Evolutionary conservation across 2,797 vertebrate genomes (phyloP).

Genomic region (Periophthalmus magnuspinnatus): DNA sequence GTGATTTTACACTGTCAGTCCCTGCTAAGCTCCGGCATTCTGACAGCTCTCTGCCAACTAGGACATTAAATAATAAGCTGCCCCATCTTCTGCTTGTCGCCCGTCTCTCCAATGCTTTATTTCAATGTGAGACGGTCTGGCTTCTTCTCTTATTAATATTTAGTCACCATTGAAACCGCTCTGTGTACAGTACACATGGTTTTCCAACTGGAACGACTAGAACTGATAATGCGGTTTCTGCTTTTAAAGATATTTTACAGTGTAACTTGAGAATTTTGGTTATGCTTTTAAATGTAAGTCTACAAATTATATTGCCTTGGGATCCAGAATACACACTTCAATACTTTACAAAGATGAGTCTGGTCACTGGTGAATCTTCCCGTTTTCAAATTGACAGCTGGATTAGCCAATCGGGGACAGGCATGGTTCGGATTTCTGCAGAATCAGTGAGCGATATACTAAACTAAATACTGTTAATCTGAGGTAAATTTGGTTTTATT

Average conservation of each 20-base stretch:
- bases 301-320: no score
- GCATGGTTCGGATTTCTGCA: no score
- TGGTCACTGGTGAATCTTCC: no score
- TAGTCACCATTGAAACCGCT: constrained; percentile 56
- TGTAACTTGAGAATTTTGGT: not conserved
- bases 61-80: constrained; percentile 72
- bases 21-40: constrained; percentile 50
- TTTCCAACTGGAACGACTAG: not conserved
- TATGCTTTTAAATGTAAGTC: no score
- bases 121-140: constrained; percentile 40
- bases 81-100: constrained; percentile 39
- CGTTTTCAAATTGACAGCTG: no score
- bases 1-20: constrained; percentile 62
- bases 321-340: no score
- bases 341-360: no score
- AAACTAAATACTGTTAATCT: no score
- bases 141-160: constrained; percentile 64
- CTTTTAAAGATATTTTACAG: not conserved
- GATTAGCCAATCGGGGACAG: no score
- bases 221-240: not conserved
- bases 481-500: no score
- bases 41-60: constrained; percentile 66
- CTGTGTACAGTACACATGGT: constrained; percentile 30
- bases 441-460: no score
- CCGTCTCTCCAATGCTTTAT: constrained; percentile 28